These are phyloP conservation scores for Megaceryle maxima DNA, from an alignment of 2,113 vertebrate species.

Conservation along the genomic window DNA sequence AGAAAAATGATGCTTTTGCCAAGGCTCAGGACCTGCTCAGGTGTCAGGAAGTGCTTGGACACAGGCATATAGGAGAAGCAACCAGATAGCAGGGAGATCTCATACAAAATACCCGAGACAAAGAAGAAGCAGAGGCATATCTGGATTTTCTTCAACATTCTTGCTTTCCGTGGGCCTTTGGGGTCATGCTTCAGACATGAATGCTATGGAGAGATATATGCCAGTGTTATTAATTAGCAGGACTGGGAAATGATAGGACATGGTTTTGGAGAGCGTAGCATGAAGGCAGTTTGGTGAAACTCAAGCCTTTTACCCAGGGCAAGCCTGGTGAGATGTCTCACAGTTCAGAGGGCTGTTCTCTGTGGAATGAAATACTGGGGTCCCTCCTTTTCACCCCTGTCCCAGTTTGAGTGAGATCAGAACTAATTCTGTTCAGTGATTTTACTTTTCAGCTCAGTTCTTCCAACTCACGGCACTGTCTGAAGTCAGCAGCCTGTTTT, in stretches of 20 bases:
- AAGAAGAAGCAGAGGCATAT: slow-evolving; percentile 63
- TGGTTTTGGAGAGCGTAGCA: rapidly evolving
- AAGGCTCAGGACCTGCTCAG: slow-evolving; percentile 44
- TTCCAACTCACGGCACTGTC: no score
- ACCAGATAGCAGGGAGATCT: slow-evolving; percentile 55
- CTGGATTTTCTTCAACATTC: slow-evolving; percentile 74
- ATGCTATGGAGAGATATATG: background rate
- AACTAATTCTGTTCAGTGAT: no score
- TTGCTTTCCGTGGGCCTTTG: background rate
- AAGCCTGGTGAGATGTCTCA: background rate
- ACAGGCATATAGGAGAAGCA: slow-evolving; percentile 58
- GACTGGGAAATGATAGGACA: rapidly evolving
- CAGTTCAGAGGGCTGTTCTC: background rate
- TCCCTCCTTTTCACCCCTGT: background rate
- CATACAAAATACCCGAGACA: slow-evolving; percentile 70
- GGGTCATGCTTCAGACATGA: background rate
- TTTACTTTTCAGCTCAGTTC: no score
- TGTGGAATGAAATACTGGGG: background rate
- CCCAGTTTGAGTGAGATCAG: no score
- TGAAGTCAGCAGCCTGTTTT: no score
- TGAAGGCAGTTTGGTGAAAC: background rate
- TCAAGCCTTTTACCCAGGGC: background rate
- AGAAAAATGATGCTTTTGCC: slow-evolving; percentile 76
- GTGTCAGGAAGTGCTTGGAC: slow-evolving; percentile 46
- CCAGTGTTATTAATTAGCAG: background rate